phyloP scores from a whole-genome alignment of 2,797 vertebrate species.

The Echeneis naucrates region DNA sequence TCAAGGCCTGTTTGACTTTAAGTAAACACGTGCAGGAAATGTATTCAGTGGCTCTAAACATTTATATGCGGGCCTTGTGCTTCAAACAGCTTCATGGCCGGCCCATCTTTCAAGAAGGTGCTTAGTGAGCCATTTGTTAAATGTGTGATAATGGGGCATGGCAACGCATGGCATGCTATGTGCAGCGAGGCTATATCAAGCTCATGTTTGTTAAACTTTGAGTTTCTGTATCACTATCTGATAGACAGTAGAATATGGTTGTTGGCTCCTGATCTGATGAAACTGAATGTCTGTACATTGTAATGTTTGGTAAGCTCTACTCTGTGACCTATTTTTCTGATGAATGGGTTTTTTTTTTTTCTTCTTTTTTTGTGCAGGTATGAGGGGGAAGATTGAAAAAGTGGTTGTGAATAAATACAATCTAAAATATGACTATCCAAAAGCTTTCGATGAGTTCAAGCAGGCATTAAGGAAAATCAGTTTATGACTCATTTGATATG shows the following conservation, averaged over 20 bases:
- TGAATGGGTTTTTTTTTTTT: conserved; percentile 47
- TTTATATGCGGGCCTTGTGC: conserved; percentile 76
- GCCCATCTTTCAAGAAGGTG: conserved; percentile 79
- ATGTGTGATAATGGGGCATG: conserved; percentile 71
- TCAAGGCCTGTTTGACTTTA: conserved; percentile 83
- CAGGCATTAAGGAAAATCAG: conserved; percentile 56
- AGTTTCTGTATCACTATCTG: conserved; percentile 59
- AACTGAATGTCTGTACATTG: conserved; percentile 61
- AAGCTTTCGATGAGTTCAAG: conserved; percentile 48
- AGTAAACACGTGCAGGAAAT: conserved; percentile 85
- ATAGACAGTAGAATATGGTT: conserved; percentile 46
- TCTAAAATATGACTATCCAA: conserved; percentile 50
- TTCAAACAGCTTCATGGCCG: conserved; percentile 76
- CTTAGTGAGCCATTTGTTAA: conserved; percentile 77
- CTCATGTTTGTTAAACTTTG: conserved; percentile 59
- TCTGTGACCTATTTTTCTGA: conserved; percentile 68
- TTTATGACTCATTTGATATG: conserved; percentile 55
- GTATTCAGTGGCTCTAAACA: conserved; percentile 82
- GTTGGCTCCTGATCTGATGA: conserved; percentile 61
- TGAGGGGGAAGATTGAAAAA: conserved; percentile 33
- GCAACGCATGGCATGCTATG: conserved; percentile 63
- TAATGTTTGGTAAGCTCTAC: conserved; percentile 61
- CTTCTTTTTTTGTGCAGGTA: conserved; percentile 59
- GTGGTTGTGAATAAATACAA: conserved; percentile 13
- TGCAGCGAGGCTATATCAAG: conserved; percentile 36